phyloP scores from a whole-genome alignment of 2,113 vertebrate genomes.

The Pelobates fuscus region DNA sequence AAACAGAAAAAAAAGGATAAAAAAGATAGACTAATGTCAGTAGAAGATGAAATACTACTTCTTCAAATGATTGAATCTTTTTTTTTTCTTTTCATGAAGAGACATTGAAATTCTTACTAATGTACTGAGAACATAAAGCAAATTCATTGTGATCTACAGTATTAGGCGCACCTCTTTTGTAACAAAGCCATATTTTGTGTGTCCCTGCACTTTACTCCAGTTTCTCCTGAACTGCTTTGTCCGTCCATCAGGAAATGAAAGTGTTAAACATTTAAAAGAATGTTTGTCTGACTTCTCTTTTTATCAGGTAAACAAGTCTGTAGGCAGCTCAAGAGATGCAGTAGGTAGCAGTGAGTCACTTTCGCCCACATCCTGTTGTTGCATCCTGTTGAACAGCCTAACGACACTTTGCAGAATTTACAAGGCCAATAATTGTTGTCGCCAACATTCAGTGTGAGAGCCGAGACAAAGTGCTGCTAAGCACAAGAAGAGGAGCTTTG shows the following conservation, averaged over 20 bases:
- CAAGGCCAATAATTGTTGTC: constrained; percentile 52
- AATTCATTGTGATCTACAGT: too few species aligned
- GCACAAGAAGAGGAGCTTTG: constrained; percentile 42
- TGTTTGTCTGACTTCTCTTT: neutral
- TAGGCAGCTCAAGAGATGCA: constrained; percentile 40
- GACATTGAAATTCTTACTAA: too few species aligned
- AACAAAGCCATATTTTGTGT: too few species aligned
- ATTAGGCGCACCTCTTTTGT: too few species aligned
- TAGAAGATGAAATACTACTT: too few species aligned
- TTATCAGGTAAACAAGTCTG: constrained; percentile 40
- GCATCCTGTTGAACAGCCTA: constrained; percentile 43
- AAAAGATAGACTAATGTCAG: too few species aligned
- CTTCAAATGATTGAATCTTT: too few species aligned
- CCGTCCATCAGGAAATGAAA: neutral
- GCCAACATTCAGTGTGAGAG: constrained; percentile 44
- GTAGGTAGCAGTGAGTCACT: constrained; percentile 47
- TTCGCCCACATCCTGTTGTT: constrained; percentile 47
- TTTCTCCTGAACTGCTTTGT: too few species aligned
- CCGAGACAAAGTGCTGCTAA: constrained; percentile 47
- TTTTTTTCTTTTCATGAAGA: too few species aligned
- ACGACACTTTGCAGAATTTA: constrained; percentile 47
- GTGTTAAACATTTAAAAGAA: constrained; percentile 11
- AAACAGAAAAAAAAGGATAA: too few species aligned
- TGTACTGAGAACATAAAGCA: too few species aligned
- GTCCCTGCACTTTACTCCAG: too few species aligned